phyloP scores from a whole-genome alignment of 2,113 vertebrate genomes.

The Rhea pennata region DNA sequence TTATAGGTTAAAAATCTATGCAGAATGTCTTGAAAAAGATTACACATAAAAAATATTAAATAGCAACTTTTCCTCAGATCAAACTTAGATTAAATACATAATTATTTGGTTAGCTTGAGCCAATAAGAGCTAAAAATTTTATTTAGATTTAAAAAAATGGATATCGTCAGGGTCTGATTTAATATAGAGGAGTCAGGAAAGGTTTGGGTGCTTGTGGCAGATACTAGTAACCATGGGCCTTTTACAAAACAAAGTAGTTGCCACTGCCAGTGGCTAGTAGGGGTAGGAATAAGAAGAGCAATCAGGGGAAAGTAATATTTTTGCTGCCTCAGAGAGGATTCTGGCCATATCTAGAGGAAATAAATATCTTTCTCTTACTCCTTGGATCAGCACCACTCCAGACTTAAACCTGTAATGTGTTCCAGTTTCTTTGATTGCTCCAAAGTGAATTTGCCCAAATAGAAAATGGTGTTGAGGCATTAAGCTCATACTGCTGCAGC shows the following conservation, averaged over 20 bases:
- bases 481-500: not conserved
- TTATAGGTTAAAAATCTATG: not conserved
- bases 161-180: accelerated
- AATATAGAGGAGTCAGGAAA: not conserved
- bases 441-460: not conserved
- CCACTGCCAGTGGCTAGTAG: not conserved
- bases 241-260: not conserved
- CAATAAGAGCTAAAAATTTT: not conserved
- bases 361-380: not conserved
- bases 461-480: not conserved
- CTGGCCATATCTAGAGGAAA: not conserved
- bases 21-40: not conserved
- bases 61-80: not conserved
- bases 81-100: not conserved
- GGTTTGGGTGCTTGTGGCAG: not conserved
- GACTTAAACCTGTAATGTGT: not conserved
- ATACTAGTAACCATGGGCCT: not conserved
- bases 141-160: not conserved
- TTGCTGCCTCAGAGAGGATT: not conserved
- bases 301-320: not conserved
- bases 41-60: not conserved
- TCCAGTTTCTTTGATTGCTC: not conserved
- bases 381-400: not conserved
- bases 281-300: not conserved
- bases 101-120: not conserved